phyloP scores from a whole-genome alignment of 2,888 invertebrate genomes.

The Neoitamus cyanurus region DNA sequence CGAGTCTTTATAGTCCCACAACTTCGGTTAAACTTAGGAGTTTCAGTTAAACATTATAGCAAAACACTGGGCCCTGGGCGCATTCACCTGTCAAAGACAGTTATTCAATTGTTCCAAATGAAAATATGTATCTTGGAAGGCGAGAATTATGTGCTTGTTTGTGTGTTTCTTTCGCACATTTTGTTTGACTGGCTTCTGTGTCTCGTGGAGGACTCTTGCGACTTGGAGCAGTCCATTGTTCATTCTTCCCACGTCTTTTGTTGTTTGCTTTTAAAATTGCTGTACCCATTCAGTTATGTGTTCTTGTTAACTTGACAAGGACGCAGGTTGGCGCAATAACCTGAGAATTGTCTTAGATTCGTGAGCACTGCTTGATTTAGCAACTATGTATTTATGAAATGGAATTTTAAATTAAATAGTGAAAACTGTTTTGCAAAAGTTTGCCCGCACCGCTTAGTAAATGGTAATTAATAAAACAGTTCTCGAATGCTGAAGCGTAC shows the following conservation, averaged over 20 bases:
- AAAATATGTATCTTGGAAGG: background rate
- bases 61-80: background rate
- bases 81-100: conserved; percentile 12
- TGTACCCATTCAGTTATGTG: background rate
- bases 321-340: background rate
- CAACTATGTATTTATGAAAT: too few relatives aligned
- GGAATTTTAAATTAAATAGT: too few relatives aligned
- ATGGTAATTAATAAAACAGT: too few relatives aligned
- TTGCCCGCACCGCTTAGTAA: too few relatives aligned
- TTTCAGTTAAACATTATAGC: background rate
- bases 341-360: background rate
- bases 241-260: background rate
- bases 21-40: background rate
- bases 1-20: background rate
- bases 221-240: background rate
- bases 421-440: too few relatives aligned
- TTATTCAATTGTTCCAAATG: background rate
- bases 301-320: background rate
- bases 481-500: too few relatives aligned
- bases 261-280: background rate
- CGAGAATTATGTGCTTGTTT: background rate
- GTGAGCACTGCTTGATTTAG: too few relatives aligned
- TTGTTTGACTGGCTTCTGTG: background rate
- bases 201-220: background rate
- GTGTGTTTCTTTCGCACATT: background rate